Evolutionary conservation across 2,797 vertebrate genomes (phyloP), one percentile per base, ranked within the genome.

Genomic region (Malacoraja senta): DNA sequence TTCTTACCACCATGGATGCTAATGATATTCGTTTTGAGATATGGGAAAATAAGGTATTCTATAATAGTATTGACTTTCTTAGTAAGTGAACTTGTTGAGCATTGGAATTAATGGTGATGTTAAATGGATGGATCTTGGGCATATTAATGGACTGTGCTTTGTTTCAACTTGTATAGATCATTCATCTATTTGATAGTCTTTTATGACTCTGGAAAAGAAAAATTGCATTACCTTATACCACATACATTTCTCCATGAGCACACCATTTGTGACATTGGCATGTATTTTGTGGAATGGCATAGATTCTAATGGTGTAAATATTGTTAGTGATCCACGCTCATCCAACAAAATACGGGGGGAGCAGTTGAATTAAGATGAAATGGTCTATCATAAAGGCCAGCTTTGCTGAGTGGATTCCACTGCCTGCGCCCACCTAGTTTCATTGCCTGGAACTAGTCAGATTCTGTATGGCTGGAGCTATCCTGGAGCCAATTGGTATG

Each of bases 11-110:
- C 0, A 63, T 94, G n/a, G 93, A 86, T 9, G 93, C 94, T 0
- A 12, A 10, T 92, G 83, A 65, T 1, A 21, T 94, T 95, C 94
- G 95, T 71, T 99, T 98, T 95, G 97, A 98, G 95, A 98, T 96
- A 0, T 98, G 98, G 98, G 94, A 97, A 94, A 98, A 96, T 95
- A 95, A 97, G 98, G 98, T 98, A 97, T 97, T 92, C 44, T 95
- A 94, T 93, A 6, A 26, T 12, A 10, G 7, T 9, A 65, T 93
- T 71, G 93, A 68, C n/a, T 88, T 68, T 68, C n/a, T 68, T 88
- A 35, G n/a, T 38, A 35, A 88, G 17, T 19, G 61, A 63, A 35
- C n/a, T 68, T 1, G 26, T 61, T 29, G 84, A 63, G 4, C 17
- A 65, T 17, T 65, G 81, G 63, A 35, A 78, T 32, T 65, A 63